Conservation (phyloP, 2,888 invertebrate genomes). For the Diloba caeruleocephala region DNA sequence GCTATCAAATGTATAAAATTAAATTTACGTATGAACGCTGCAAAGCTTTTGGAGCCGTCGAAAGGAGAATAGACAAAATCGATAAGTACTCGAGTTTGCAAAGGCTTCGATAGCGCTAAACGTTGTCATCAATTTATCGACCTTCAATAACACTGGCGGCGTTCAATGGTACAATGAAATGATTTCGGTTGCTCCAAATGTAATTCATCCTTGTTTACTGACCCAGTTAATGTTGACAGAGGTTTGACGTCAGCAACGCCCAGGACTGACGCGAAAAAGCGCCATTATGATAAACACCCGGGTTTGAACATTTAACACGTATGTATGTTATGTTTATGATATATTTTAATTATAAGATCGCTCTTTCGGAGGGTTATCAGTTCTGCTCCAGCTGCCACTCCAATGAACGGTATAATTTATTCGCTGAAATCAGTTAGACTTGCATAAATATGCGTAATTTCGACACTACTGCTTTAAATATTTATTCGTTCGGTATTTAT, state of each 20-base stretch:
- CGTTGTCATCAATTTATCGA: constrained; percentile 44
- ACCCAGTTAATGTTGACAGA: constrained; percentile 85
- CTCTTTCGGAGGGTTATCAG: constrained; percentile 58
- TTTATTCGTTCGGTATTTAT: background rate
- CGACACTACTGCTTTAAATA: constrained; percentile 1
- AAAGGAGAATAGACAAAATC: constrained; percentile 20
- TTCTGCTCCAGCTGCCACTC: constrained; percentile 43
- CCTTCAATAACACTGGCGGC: constrained; percentile 44
- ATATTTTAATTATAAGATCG: constrained; percentile 69
- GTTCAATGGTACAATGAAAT: constrained; percentile 67
- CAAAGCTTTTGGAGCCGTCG: background rate
- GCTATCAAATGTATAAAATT: too few species aligned
- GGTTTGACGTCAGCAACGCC: constrained; percentile 79
- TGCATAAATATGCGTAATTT: constrained; percentile 4
- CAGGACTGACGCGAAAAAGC: constrained; percentile 73
- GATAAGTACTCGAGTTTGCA: constrained; percentile 21
- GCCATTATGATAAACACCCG: constrained; percentile 69
- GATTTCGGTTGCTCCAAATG: constrained; percentile 74
- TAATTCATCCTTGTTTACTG: constrained; percentile 83
- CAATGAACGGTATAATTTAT: constrained; percentile 17
- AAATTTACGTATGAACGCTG: too few species aligned
- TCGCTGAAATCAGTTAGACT: constrained; percentile 18
- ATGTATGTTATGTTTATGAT: constrained; percentile 65
- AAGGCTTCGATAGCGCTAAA: constrained; percentile 15
- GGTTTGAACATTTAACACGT: constrained; percentile 68